Percentiles rank a stretch among this genome's conserved stretches.
These are phyloP conservation scores for Mesembrinibis cayennensis DNA, from an alignment of 2,113 vertebrate genomes.

Conservation along the genomic window DNA sequence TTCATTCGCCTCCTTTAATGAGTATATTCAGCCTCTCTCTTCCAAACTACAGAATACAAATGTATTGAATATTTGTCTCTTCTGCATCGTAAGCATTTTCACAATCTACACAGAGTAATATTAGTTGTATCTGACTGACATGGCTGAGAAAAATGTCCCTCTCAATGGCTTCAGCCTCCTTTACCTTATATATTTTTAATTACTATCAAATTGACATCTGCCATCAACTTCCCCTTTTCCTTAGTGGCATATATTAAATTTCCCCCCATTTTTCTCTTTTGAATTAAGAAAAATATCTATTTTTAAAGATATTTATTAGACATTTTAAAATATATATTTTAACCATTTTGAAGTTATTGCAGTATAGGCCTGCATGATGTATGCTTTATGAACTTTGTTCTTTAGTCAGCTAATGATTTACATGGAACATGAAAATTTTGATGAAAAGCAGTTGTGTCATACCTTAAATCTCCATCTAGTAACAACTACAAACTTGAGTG, in stretches of 20 bases:
- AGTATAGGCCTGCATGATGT: background rate
- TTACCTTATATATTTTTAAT: background rate
- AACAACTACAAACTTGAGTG: slow-evolving; percentile 98
- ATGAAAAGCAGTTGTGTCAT: slow-evolving; percentile 12
- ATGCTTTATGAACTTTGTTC: background rate
- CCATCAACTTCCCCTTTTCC: background rate
- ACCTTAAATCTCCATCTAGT: slow-evolving; percentile 99
- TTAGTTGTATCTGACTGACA: background rate
- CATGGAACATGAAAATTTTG: background rate
- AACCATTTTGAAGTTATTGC: background rate
- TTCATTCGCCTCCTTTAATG: background rate
- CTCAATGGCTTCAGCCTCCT: background rate
- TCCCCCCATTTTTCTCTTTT: background rate
- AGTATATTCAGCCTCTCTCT: background rate
- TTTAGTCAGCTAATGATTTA: background rate
- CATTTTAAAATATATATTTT: background rate
- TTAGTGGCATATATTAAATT: background rate
- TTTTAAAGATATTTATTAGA: background rate
- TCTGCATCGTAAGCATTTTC: background rate
- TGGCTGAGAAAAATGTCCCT: background rate
- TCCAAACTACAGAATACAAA: background rate
- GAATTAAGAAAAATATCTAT: background rate
- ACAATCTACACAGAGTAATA: background rate
- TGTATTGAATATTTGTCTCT: background rate
- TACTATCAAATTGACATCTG: background rate